A percentile compares a stretch with the other conserved stretches of the same genome.
These are phyloP conservation scores for Torymus texanus DNA, from an alignment of 2,888 invertebrate species.

Conservation along the genomic window DNA sequence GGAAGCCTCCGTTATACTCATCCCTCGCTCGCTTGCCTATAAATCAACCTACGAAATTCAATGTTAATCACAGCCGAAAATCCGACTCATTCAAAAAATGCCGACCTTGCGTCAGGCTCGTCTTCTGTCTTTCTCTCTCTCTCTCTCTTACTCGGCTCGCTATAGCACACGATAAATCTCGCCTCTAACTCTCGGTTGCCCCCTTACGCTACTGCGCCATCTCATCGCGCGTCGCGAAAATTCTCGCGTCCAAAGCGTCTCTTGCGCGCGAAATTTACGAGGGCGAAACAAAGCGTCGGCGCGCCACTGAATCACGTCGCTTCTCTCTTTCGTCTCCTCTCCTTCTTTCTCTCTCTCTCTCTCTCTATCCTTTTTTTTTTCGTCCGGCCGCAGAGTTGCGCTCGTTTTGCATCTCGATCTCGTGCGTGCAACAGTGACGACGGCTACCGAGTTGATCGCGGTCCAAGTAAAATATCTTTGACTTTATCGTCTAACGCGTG, in stretches of 20 bases:
- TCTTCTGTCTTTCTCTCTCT: background rate
- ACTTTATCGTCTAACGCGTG: background rate
- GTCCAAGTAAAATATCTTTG: constrained; percentile 54
- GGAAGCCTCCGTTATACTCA: too few relatives aligned
- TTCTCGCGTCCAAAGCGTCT: constrained; percentile 31
- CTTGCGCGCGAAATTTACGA: constrained; percentile 52
- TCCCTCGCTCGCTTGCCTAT: background rate
- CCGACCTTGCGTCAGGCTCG: constrained; percentile 18
- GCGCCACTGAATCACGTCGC: constrained; percentile 38
- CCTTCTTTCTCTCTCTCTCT: background rate
- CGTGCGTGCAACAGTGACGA: constrained; percentile 25
- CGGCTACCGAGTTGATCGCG: constrained; percentile 44
- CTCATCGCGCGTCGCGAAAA: constrained; percentile 29
- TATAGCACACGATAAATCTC: constrained; percentile 41
- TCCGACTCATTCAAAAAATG: background rate
- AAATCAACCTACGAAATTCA: background rate
- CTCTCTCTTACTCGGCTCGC: background rate
- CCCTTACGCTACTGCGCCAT: background rate
- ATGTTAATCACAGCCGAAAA: background rate
- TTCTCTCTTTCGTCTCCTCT: background rate
- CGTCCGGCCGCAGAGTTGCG: background rate
- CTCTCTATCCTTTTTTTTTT: background rate
- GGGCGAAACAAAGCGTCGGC: constrained; percentile 50
- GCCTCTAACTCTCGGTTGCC: constrained; percentile 32
- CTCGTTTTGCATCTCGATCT: constrained; percentile 31